Conservation (phyloP, 2,888 invertebrate genomes). For the Aelia acuminata region DNA sequence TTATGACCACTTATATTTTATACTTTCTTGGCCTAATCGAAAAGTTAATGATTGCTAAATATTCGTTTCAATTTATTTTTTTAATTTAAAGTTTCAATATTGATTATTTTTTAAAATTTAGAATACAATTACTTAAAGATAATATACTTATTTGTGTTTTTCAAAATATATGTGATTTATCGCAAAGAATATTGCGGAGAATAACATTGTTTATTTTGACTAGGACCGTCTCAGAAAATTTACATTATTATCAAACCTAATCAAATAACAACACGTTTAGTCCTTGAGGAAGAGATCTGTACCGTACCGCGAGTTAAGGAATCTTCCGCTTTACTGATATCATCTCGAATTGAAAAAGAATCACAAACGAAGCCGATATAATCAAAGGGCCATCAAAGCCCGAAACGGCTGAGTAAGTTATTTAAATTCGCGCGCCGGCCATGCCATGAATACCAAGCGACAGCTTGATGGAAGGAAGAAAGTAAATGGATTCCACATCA, state of each 20-base stretch:
- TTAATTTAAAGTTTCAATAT: too few species aligned
- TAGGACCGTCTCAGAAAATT: not conserved
- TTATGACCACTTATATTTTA: too few species aligned
- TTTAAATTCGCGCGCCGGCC: not conserved
- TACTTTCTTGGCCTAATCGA: too few species aligned
- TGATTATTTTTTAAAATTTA: too few species aligned
- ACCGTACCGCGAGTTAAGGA: not conserved
- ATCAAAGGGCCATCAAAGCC: conserved; percentile 2
- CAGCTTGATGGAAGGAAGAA: not conserved
- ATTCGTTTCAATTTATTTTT: too few species aligned
- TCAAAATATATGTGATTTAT: too few species aligned
- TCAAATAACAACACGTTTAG: conserved; percentile 12
- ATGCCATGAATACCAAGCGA: not conserved
- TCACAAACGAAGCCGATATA: not conserved
- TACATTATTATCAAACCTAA: not conserved
- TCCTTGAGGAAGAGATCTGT: not conserved
- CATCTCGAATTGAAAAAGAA: not conserved
- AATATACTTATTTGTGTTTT: too few species aligned
- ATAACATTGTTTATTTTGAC: not conserved
- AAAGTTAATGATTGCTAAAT: too few species aligned
- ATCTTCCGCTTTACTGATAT: not conserved
- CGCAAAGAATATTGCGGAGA: not conserved
- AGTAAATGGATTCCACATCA: not conserved
- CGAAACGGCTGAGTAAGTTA: not conserved
- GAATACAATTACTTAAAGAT: too few species aligned